Evolutionary conservation across 1,140 invertebrate species (phyloP).

Genomic region (Plodia interpunctella): DNA sequence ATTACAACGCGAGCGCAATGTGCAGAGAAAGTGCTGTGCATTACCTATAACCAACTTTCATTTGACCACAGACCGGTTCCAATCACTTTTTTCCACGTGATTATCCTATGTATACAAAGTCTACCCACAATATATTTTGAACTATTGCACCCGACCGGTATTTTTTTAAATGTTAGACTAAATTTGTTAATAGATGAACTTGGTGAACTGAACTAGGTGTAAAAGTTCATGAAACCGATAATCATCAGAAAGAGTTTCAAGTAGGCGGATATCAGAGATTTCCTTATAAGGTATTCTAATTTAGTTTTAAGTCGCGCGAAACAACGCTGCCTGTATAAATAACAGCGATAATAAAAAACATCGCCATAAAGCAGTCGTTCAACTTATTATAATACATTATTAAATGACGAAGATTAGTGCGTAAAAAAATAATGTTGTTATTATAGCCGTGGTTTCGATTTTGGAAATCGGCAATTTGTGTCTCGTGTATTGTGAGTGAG

Average conservation of each 20-base stretch:
- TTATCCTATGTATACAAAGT: conserved; percentile 1
- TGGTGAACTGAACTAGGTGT: too few relatives aligned
- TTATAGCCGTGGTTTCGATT: conserved; percentile 23
- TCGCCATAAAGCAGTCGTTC: conserved; percentile 42
- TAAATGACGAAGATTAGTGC: conserved; percentile 1
- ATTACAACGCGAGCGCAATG: conserved; percentile 28
- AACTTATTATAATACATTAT: conserved; percentile 29
- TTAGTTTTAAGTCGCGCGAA: neutral
- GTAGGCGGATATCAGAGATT: neutral
- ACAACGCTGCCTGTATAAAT: neutral
- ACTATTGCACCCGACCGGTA: too few relatives aligned
- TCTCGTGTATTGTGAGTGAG: conserved; percentile 37
- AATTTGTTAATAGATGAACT: too few relatives aligned
- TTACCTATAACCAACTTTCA: conserved; percentile 54
- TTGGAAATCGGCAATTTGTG: conserved; percentile 52
- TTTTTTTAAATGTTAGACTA: too few relatives aligned
- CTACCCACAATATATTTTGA: too few relatives aligned
- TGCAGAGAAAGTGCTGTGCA: conserved; percentile 52
- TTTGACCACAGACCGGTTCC: conserved; percentile 50
- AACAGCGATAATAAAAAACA: too few relatives aligned
- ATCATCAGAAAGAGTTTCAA: neutral
- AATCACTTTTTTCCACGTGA: conserved; percentile 42
- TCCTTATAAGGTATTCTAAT: neutral
- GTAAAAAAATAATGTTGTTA: conserved; percentile 25
- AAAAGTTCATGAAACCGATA: neutral